Evolutionary conservation across 2,888 invertebrate species (phyloP), one percentile per base, ranked within the genome.

Genomic region (Agonopterix heracliana): DNA sequence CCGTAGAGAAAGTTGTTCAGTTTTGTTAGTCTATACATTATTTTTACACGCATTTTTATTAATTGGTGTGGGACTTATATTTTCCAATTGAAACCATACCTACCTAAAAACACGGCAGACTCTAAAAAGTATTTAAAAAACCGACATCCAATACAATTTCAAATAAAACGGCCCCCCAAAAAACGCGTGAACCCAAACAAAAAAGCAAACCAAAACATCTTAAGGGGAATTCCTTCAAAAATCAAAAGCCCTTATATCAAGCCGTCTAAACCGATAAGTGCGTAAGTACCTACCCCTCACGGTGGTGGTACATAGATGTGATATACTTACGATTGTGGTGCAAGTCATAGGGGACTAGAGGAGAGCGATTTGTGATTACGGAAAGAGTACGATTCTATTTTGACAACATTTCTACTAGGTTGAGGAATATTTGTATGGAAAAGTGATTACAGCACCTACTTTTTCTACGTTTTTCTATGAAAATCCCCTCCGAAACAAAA

Each of bases 211-310:
- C 10, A 17, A 45, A 45, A 45, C 26, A 26, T 7, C 38, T n/a
- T n/a, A 10, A 26, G 45, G 13, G 9, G 47, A 64, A 77, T 77
- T 71, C 72, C 75, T 55, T 57, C 56, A 68, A 70, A 68, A 70
- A 64, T 59, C 62, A 61, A 57, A 56, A 53, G 61, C 66, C 69
- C 65, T 68, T 62, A 69, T 63, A 63, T 68, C 64, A 62, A 71
- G 61, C 60, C 63, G 60, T 54, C 63, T 75, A 66, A 72, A 72
- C 68, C 72, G 71, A 71, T 78, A 74, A 78, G 72, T 74, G 68
- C 58, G 66, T 69, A 72, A 63, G 66, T 61, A 63, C 59, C 60
- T 63, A 63, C 59, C 60, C 63, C 38, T n/a, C 65, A 57, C 60
- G 63, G 54, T 63, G 61, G 61, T n/a, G 61, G 61, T 60, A 63